phyloP scores from a whole-genome alignment of 2,888 invertebrate genomes.

The Caenorhabditis sinica region DNA sequence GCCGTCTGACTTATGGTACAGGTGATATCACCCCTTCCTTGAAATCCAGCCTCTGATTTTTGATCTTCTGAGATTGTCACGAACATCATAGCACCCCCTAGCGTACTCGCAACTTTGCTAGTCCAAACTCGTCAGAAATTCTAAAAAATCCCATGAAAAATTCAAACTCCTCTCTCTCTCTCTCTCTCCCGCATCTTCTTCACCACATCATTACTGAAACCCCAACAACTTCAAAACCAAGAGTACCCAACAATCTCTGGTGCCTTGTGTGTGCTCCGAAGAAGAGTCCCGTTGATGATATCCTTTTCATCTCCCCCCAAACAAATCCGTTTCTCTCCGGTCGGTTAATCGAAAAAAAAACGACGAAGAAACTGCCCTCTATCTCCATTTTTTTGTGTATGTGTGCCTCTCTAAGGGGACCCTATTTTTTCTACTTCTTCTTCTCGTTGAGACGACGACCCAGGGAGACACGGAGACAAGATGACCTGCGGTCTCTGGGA shows the following conservation, averaged over 20 bases:
- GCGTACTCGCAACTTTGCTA: not conserved
- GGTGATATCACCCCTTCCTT: too few relatives aligned
- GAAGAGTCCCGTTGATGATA: constrained; percentile 32
- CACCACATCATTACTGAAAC: constrained; percentile 11
- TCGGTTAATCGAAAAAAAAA: constrained; percentile 55
- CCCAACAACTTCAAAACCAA: too few relatives aligned
- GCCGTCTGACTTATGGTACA: too few relatives aligned
- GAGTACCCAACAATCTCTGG: constrained; percentile 28
- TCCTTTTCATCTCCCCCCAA: constrained; percentile 14
- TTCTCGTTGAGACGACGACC: too few relatives aligned
- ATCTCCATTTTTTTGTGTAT: constrained; percentile 15
- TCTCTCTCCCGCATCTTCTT: not conserved
- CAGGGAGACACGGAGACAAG: not conserved
- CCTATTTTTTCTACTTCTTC: not conserved
- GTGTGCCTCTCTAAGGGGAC: constrained; percentile 27
- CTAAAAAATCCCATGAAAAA: constrained; percentile 44
- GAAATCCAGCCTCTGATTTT: not conserved
- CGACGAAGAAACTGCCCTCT: not conserved
- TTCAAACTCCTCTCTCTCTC: constrained; percentile 4
- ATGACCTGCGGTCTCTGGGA: constrained; percentile 44
- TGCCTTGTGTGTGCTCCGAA: not conserved
- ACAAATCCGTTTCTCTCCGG: constrained; percentile 54
- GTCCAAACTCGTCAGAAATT: not conserved
- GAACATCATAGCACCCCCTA: not conserved
- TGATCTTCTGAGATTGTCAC: too few relatives aligned